Percentiles rank a stretch among this genome's conserved stretches.
Evolutionary conservation across 2,888 invertebrate species (phyloP).

Genomic region (Aphidoletes aphidimyza): DNA sequence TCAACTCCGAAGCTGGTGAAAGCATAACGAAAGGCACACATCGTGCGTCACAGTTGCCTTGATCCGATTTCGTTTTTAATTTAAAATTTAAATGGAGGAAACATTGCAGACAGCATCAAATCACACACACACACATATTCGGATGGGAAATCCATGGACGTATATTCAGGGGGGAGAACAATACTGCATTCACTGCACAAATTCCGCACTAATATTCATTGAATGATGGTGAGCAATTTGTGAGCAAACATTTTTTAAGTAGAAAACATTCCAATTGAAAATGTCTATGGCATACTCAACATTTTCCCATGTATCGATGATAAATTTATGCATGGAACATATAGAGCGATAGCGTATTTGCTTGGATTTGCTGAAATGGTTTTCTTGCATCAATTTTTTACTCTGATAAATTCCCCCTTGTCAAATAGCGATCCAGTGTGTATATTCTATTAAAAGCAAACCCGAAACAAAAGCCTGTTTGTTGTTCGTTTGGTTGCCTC

Average conservation of each 20-base stretch:
- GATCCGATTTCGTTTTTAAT: constrained; percentile 44
- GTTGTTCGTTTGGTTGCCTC: background rate
- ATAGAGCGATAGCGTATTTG: no score
- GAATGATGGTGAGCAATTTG: no score
- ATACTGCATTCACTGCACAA: no score
- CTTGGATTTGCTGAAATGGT: no score
- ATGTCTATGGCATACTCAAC: no score
- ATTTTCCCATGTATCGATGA: no score
- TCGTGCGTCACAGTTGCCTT: background rate
- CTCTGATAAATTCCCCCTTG: background rate
- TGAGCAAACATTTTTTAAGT: no score
- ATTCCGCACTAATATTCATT: background rate
- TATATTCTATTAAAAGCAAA: background rate
- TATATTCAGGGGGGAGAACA: no score
- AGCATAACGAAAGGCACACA: background rate
- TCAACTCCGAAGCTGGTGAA: background rate
- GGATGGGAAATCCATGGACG: no score
- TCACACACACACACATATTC: background rate
- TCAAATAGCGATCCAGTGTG: background rate
- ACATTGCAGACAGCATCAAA: constrained; percentile 29
- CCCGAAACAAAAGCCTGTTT: background rate
- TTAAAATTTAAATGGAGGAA: constrained; percentile 46
- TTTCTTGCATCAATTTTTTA: background rate
- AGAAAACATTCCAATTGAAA: no score
- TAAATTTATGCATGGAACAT: no score